phyloP scores from a whole-genome alignment of 2,797 vertebrate genomes.

The Enteromius afrohamiltoni region DNA sequence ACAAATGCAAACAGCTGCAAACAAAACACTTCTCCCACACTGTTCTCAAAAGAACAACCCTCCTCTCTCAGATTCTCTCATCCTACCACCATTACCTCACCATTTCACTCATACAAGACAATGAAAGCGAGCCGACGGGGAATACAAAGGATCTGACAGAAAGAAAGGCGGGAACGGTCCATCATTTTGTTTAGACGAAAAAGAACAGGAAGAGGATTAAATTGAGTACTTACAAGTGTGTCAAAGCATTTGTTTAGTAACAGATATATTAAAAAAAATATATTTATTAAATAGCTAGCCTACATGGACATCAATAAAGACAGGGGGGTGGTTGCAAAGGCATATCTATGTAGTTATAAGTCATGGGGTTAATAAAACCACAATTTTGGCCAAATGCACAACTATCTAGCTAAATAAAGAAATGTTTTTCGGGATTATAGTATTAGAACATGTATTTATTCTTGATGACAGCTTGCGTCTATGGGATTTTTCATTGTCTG shows the following conservation, averaged over 20 bases:
- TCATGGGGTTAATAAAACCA: background rate
- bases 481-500: background rate
- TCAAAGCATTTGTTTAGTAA: background rate
- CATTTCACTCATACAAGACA: constrained; percentile 41
- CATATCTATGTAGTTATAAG: background rate
- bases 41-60: constrained; percentile 30
- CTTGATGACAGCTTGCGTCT: background rate
- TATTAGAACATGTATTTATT: background rate
- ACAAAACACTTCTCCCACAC: constrained; percentile 55
- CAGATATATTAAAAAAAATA: background rate
- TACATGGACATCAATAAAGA: background rate
- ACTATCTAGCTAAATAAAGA: background rate
- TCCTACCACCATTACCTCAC: constrained; percentile 29
- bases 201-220: background rate
- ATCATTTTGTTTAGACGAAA: background rate
- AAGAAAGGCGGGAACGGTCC: background rate
- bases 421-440: background rate
- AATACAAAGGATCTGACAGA: background rate
- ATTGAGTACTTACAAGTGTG: background rate
- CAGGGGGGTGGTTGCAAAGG: background rate
- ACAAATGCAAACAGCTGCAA: constrained; percentile 34
- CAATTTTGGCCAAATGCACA: background rate
- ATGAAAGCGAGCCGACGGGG: constrained; percentile 14
- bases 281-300: background rate
- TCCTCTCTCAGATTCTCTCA: constrained; percentile 16